Percentiles rank a stretch among this genome's conserved stretches.
Conservation (phyloP, 2,888 invertebrate species). For the Hydrotaea diabolus region DNA sequence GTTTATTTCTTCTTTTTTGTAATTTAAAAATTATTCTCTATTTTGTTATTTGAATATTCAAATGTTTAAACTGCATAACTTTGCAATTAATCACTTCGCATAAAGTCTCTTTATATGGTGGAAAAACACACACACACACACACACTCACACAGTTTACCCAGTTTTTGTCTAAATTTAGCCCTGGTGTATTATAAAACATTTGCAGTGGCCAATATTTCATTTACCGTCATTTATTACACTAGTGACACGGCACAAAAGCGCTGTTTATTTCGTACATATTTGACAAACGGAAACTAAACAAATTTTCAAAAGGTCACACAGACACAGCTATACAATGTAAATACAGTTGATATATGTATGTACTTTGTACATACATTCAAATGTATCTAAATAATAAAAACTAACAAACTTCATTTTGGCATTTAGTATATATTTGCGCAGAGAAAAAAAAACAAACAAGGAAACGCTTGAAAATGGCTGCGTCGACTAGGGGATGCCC, state of each 20-base stretch:
- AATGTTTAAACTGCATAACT: no score
- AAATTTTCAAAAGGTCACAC: neutral
- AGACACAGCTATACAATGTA: neutral
- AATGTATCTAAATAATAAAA: no score
- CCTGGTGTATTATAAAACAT: neutral
- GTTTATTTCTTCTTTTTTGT: no score
- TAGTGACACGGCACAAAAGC: neutral
- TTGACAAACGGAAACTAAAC: constrained; percentile 2
- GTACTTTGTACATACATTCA: no score
- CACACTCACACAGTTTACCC: neutral
- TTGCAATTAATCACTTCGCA: neutral
- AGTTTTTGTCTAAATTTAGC: neutral
- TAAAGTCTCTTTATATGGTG: neutral
- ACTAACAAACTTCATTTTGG: no score
- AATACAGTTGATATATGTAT: no score
- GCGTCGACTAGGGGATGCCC: no score
- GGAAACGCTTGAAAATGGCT: no score
- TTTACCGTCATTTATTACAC: neutral
- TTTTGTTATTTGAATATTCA: neutral
- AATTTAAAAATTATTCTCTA: neutral
- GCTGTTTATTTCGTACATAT: neutral
- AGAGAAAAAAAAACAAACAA: no score
- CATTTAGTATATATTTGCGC: no score
- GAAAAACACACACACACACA: neutral
- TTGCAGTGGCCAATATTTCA: neutral